These are phyloP conservation scores for Gymnodraco acuticeps DNA, from an alignment of 2,797 vertebrate genomes.

Conservation along the genomic window DNA sequence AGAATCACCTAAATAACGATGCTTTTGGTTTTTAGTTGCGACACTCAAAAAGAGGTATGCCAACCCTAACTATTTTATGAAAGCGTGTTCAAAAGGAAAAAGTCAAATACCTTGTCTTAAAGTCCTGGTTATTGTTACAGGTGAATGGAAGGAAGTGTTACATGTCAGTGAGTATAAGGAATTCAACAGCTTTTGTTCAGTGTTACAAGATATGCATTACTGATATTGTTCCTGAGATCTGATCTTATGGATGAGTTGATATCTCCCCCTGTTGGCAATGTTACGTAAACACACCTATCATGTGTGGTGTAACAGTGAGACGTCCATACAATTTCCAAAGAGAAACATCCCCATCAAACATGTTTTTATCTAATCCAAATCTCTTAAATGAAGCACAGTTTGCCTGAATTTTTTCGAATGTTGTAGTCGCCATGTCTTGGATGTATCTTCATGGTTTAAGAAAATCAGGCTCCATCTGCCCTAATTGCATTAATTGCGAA, in stretches of 20 bases:
- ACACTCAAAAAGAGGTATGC: background rate
- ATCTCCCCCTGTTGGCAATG: constrained; percentile 69
- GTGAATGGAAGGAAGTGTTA: constrained; percentile 11
- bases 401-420: too few relatives aligned
- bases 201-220: background rate
- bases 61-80: constrained; percentile 47
- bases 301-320: too few relatives aligned
- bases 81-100: background rate
- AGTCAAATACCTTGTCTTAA: background rate
- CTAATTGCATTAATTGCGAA: constrained; percentile 51
- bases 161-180: background rate
- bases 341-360: too few relatives aligned
- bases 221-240: background rate
- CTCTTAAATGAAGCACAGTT: too few relatives aligned
- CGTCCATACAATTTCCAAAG: too few relatives aligned
- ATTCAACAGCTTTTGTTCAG: constrained; percentile 1
- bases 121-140: background rate
- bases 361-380: too few relatives aligned
- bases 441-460: too few relatives aligned
- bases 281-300: constrained; percentile 35
- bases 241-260: constrained; percentile 4
- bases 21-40: too few relatives aligned
- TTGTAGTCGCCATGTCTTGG: too few relatives aligned
- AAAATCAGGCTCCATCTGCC: background rate
- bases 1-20: too few relatives aligned